Percentiles rank a stretch among this genome's conserved stretches.
These are phyloP conservation scores for Onychostruthus taczanowskii DNA, from an alignment of 2,113 vertebrate species.

Conservation along the genomic window DNA sequence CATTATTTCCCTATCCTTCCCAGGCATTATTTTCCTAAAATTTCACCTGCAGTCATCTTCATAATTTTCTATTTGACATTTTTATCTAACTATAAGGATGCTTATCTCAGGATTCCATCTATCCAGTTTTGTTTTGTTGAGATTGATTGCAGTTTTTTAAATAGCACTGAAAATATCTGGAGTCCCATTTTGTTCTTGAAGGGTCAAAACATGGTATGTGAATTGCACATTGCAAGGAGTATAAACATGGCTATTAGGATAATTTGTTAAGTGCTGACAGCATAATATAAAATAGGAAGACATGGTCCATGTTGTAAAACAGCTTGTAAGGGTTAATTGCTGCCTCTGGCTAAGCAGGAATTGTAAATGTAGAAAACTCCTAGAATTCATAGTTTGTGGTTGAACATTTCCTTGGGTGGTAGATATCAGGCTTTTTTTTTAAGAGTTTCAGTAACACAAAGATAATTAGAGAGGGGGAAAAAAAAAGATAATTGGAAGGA, in stretches of 20 bases:
- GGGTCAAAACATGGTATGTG: neutral
- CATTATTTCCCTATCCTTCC: neutral
- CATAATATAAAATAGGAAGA: neutral
- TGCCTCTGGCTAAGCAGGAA: neutral
- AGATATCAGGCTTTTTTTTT: neutral
- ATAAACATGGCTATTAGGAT: neutral
- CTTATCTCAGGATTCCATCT: neutral
- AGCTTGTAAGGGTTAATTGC: conserved; percentile 14
- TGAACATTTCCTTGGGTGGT: neutral
- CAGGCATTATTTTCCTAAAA: neutral
- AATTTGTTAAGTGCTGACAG: neutral
- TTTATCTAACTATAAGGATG: neutral
- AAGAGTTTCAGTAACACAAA: neutral
- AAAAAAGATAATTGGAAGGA: neutral
- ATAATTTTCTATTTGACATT: neutral
- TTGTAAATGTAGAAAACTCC: fast-evolving
- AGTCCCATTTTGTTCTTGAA: neutral
- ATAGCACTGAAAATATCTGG: neutral
- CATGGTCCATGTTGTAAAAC: neutral
- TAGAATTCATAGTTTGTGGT: neutral
- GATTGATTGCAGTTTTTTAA: neutral
- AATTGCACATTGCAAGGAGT: neutral
- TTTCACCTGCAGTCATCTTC: neutral
- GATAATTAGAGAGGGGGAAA: neutral
- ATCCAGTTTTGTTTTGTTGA: neutral